Evolutionary conservation across 2,888 invertebrate genomes (phyloP).

Genomic region (Epinotia nisella): DNA sequence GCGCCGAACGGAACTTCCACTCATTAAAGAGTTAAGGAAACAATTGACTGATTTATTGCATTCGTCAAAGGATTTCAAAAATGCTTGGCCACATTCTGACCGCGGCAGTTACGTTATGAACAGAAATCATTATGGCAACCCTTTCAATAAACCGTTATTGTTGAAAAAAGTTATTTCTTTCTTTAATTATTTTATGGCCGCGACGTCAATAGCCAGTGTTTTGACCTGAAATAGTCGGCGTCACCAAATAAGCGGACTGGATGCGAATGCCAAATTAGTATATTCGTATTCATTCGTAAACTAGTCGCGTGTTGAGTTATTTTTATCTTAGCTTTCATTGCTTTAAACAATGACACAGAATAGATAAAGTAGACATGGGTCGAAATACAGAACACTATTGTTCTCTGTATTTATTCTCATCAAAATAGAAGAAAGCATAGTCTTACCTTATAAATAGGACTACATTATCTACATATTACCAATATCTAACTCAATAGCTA

Average conservation of each 20-base stretch:
- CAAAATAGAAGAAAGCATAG: neutral
- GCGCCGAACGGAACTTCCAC: slow-evolving; percentile 39
- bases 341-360: slow-evolving; percentile 27
- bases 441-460: neutral
- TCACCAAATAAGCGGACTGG: slow-evolving; percentile 53
- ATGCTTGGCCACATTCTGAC: slow-evolving; percentile 20
- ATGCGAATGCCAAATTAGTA: slow-evolving; percentile 49
- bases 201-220: slow-evolving; percentile 47
- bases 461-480: too few relatives aligned
- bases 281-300: slow-evolving; percentile 36
- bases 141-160: slow-evolving; percentile 30
- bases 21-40: slow-evolving; percentile 65
- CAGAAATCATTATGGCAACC: slow-evolving; percentile 15
- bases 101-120: slow-evolving; percentile 23
- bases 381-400: neutral
- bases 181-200: slow-evolving; percentile 35
- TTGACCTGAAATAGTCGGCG: slow-evolving; percentile 48
- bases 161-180: slow-evolving; percentile 24
- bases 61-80: slow-evolving; percentile 35
- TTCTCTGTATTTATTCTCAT: neutral
- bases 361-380: slow-evolving; percentile 16
- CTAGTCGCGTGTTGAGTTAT: slow-evolving; percentile 30
- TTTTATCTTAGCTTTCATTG: slow-evolving; percentile 37
- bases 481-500: too few relatives aligned
- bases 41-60: slow-evolving; percentile 63